Evolutionary conservation across 1,140 invertebrate species (phyloP), one percentile per base, ranked within the genome.

Genomic region (Leptinotarsa texana): DNA sequence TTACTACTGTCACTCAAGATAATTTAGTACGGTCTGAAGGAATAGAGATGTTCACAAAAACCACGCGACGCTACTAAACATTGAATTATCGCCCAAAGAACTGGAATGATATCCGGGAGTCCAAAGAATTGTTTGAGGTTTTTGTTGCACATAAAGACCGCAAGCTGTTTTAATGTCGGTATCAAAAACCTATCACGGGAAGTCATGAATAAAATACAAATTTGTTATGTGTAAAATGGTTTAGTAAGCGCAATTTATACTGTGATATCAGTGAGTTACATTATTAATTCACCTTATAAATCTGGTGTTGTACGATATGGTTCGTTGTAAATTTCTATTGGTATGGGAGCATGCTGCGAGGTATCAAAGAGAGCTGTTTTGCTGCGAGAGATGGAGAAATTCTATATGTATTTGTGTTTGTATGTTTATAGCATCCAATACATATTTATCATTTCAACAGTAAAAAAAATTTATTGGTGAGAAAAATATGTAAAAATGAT

Each of bases 201-300:
- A 57, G 74, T 80, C 77, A 80, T 80, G 79, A 80, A 80, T 80
- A 80, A 80, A 80, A 80, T 77, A 78, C 77, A 80, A 77, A 80
- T 80, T 80, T 78, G 77, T 80, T 80, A 80, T 72, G 77, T 80
- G 76, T 80, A 75, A 76, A 80, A 72, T 69, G 42, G 69, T 69
- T 74, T 66, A 65, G 73, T 74, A 74, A 75, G 66, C 70, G 69
- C 47, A 33, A 22, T 66, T 73, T 62, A 24, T 69, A 71, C 61
- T 57, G 48, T 67, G 70, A 74, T 75, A 74, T 75, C 67, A 69
- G 70, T 70, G 75, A 74, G 75, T 72, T 63, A 75, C 75, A 75
- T 79, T 79, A 79, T 77, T 76, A 77, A 77, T 79, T 65, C 69
- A 65, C 47, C 71, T 70, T 77, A 79, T 79, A 79, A 79, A 79